Evolutionary conservation across 2,113 vertebrate genomes (phyloP), one percentile per base, ranked within the genome.

Genomic region (Meles meles): DNA sequence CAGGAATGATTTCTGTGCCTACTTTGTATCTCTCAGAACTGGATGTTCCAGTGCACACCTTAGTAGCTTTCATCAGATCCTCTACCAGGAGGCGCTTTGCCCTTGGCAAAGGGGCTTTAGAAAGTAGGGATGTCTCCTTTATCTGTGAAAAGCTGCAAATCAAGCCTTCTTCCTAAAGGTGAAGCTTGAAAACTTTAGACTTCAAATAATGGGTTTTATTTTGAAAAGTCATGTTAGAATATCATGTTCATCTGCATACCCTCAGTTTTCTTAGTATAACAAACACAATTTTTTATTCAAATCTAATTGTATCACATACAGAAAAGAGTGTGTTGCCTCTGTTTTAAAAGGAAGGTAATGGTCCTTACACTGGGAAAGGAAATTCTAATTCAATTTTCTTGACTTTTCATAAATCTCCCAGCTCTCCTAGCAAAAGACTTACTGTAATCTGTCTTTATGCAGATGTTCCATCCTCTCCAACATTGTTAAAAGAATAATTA

Each of bases 331-430:
- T 59, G 23, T 25, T 63, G 27, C 85, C 34, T 82, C 92, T 96
- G 27, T 61, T 92, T 89, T 95, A 15, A 65, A 34, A 69, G 37
- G 44, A 69, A 96, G 77, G 13, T 77, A 93, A 59, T 79, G 10
- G 52, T 86, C 29, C 21, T 65, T 88, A 55, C 21, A 47, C 57
- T 81, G 79, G 47, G 8, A 88, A 89, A 79, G 29, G 61, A 92
- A 84, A 92, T 93, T 93, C 31, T 44, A 59, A 25, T 85, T 81
- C 80, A 92, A 31, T 82, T 97, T 93, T 92, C 82, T 93, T 95
- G 49, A 65, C 42, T 55, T 82, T 95, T 59, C 49, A 13, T 83
- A 39, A 94, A 92, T 74, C 61, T 96, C 72, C 72, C 63, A 87
- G 8, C 67, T 95, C 71, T 77, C 2, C 31, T 23, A 88, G 31